phyloP scores from a whole-genome alignment of 2,888 invertebrate species.

The Icerya purchasi region DNA sequence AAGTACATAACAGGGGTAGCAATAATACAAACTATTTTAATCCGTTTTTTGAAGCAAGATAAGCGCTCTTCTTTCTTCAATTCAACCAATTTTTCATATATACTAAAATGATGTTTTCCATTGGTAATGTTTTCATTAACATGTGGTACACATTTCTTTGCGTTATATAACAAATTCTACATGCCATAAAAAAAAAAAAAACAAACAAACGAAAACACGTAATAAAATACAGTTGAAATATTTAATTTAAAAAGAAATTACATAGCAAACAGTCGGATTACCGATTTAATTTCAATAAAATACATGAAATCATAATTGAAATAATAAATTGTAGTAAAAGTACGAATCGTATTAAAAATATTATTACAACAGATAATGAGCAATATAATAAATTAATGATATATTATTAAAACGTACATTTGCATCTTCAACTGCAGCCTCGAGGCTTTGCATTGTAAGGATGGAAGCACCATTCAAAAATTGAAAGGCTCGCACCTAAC shows the following conservation, averaged over 20 bases:
- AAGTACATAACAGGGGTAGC: no score
- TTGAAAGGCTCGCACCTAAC: slow-evolving; percentile 5
- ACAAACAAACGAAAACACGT: slow-evolving; percentile 2
- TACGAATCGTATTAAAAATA: no score
- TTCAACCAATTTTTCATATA: slow-evolving; percentile 9
- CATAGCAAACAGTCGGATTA: no score
- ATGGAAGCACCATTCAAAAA: slow-evolving; percentile 27
- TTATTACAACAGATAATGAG: no score
- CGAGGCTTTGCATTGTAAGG: slow-evolving; percentile 41
- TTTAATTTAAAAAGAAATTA: no score
- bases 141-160: slow-evolving; percentile 8
- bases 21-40: neutral
- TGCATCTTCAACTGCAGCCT: slow-evolving; percentile 42
- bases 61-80: slow-evolving; percentile 9
- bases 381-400: no score
- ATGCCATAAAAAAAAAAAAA: neutral
- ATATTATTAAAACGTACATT: slow-evolving; percentile 32
- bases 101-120: slow-evolving; percentile 4
- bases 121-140: slow-evolving; percentile 1
- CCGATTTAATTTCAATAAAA: no score
- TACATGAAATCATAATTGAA: no score
- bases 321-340: no score
- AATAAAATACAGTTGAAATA: no score
- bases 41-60: neutral
- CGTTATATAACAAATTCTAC: slow-evolving; percentile 8